Percentiles rank a stretch among this genome's conserved stretches.
These are phyloP conservation scores for Dastarcus helophoroides DNA, from an alignment of 2,888 invertebrate species.

Conservation along the genomic window DNA sequence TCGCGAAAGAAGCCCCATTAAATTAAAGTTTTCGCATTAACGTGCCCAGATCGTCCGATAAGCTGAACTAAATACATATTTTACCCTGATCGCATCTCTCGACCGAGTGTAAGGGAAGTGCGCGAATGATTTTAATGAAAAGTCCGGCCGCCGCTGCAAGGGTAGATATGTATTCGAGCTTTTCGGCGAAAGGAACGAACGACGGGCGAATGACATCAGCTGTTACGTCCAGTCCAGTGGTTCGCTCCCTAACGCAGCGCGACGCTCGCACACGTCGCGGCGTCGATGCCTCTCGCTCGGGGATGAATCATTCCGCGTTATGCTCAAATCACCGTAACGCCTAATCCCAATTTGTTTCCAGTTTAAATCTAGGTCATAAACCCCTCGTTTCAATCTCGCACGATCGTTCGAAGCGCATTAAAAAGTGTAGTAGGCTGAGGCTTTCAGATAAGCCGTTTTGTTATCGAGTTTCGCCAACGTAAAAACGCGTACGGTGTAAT, in stretches of 20 bases:
- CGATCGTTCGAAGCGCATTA: too few relatives aligned
- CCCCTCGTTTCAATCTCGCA: conserved; percentile 5
- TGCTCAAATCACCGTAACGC: conserved; percentile 36
- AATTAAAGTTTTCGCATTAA: too few relatives aligned
- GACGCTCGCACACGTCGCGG: neutral
- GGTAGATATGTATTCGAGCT: conserved; percentile 1
- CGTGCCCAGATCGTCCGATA: conserved; percentile 4
- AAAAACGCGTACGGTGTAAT: too few relatives aligned
- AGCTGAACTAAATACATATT: conserved; percentile 34
- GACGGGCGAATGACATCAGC: conserved; percentile 40
- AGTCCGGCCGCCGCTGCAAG: conserved; percentile 27
- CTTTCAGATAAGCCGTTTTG: too few relatives aligned
- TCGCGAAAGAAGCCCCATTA: too few relatives aligned
- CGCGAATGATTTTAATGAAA: conserved; percentile 40
- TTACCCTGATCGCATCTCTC: conserved; percentile 34
- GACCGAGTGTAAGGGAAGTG: too few relatives aligned
- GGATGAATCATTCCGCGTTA: conserved; percentile 32
- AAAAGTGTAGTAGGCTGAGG: too few relatives aligned
- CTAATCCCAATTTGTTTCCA: conserved; percentile 38
- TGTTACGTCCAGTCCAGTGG: conserved; percentile 40
- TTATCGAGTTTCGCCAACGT: too few relatives aligned
- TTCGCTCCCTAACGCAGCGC: conserved; percentile 28
- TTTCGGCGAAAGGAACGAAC: conserved; percentile 16
- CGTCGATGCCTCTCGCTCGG: conserved; percentile 4
- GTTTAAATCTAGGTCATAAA: conserved; percentile 36